Evolutionary conservation across 2,797 vertebrate species (phyloP).

Genomic region (Rhyacichthys aspro): DNA sequence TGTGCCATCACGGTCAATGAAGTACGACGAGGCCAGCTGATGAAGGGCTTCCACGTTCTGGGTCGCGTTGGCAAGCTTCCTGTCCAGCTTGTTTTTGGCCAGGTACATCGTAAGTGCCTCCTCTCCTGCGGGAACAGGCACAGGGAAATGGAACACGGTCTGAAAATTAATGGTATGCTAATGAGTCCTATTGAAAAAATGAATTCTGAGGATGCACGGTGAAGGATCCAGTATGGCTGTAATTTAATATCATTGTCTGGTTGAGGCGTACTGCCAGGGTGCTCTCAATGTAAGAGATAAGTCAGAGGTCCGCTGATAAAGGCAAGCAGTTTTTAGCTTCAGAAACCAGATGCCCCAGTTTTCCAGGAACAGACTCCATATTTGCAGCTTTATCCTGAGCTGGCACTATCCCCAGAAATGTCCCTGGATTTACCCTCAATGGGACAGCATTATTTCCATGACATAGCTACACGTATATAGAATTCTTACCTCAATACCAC

Average conservation of each 20-base stretch:
- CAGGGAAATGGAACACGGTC: constrained; percentile 23
- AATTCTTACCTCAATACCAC: constrained; percentile 31
- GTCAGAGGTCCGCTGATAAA: constrained; percentile 42
- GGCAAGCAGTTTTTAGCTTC: constrained; percentile 46
- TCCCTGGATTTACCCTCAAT: constrained; percentile 51
- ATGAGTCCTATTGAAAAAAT: constrained; percentile 1
- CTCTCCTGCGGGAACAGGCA: constrained; percentile 82
- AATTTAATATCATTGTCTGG: constrained; percentile 18
- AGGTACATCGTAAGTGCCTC: constrained; percentile 99
- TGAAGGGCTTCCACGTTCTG: constrained; percentile 97
- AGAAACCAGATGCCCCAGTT: constrained; percentile 66
- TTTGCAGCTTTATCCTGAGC: constrained; percentile 53
- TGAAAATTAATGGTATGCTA: neutral
- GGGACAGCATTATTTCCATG: constrained; percentile 50
- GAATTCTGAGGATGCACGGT: constrained; percentile 11
- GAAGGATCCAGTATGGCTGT: constrained; percentile 8
- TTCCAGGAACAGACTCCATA: constrained; percentile 62
- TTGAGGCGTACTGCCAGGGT: constrained; percentile 23
- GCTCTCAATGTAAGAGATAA: constrained; percentile 40
- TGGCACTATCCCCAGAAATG: constrained; percentile 61
- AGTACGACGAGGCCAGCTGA: constrained; percentile 98
- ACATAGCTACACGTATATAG: constrained; percentile 43
- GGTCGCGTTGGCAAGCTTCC: constrained; percentile 92
- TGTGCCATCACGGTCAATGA: constrained; percentile 97
- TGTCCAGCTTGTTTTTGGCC: constrained; percentile 96